A percentile compares a stretch with the other conserved stretches of the same genome.
Conservation (phyloP, 2,113 vertebrate species). For the Todiramphus chloris region DNA sequence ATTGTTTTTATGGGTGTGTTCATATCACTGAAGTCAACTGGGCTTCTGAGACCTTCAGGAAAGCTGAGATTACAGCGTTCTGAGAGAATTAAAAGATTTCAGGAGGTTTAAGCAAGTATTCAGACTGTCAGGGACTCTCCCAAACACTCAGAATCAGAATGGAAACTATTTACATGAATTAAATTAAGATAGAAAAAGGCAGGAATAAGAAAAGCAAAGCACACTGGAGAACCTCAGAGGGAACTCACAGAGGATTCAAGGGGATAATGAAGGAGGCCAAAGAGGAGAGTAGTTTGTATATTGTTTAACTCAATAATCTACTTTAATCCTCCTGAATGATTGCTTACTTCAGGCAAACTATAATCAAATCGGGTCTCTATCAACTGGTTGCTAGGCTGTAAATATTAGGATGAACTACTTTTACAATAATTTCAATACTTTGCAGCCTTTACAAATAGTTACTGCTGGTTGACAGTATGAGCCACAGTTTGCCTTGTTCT, state of each 20-base stretch:
- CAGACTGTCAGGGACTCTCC: neutral
- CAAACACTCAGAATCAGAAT: neutral
- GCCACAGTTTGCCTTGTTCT: neutral
- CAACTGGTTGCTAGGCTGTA: neutral
- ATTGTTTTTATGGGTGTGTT: neutral
- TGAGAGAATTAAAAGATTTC: neutral
- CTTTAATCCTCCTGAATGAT: neutral
- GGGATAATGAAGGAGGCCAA: neutral
- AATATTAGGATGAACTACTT: neutral
- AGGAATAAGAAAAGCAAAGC: neutral
- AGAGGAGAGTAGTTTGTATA: neutral
- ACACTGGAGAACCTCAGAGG: neutral
- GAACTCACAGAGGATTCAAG: neutral
- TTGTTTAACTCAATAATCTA: neutral
- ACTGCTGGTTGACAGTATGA: neutral
- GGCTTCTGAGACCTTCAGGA: neutral
- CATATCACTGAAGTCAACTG: neutral
- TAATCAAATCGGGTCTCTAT: neutral
- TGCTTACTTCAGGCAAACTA: neutral
- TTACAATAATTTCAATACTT: neutral
- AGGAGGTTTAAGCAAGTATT: neutral
- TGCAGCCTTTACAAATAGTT: neutral
- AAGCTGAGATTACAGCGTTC: neutral
- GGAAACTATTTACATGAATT: neutral
- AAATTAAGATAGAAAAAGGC: neutral